Evolutionary conservation across 2,888 invertebrate species (phyloP).

Genomic region (Drosophila recens): DNA sequence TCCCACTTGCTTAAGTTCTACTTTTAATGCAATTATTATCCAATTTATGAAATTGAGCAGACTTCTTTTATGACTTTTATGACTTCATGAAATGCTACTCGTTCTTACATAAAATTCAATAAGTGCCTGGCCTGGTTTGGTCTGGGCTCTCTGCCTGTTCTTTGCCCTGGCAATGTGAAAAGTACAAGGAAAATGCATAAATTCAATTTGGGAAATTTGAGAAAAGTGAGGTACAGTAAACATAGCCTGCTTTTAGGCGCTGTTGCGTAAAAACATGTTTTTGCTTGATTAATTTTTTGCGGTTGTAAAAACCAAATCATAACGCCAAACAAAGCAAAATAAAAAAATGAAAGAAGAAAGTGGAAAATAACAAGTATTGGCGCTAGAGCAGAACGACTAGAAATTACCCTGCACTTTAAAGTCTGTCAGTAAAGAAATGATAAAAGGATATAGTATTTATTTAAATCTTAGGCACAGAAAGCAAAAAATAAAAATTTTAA

Average conservation of each 20-base stretch:
- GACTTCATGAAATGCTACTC: slow-evolving; percentile 52
- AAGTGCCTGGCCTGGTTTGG: slow-evolving; percentile 39
- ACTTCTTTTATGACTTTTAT: slow-evolving; percentile 65
- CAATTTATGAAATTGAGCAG: slow-evolving; percentile 76
- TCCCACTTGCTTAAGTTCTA: neutral
- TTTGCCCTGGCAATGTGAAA: slow-evolving; percentile 11
- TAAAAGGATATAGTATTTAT: too few species aligned
- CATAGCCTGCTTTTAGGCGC: slow-evolving; percentile 47
- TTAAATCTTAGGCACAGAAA: too few species aligned
- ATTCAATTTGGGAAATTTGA: slow-evolving; percentile 63
- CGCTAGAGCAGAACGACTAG: neutral
- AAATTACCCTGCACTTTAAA: neutral
- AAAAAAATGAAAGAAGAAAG: neutral
- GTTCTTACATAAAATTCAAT: slow-evolving; percentile 54
- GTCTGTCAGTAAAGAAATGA: too few species aligned
- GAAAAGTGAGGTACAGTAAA: slow-evolving; percentile 33
- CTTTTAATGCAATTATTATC: slow-evolving; percentile 61
- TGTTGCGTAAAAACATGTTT: slow-evolving; percentile 58
- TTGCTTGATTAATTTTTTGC: slow-evolving; percentile 77
- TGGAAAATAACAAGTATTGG: neutral
- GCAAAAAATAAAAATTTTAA: neutral
- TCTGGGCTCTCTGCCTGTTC: neutral
- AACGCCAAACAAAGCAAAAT: slow-evolving; percentile 26
- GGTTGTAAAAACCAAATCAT: slow-evolving; percentile 41
- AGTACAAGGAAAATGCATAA: slow-evolving; percentile 50